Evolutionary conservation across 2,113 vertebrate genomes (phyloP).

Genomic region (Pomatostomus ruficeps): DNA sequence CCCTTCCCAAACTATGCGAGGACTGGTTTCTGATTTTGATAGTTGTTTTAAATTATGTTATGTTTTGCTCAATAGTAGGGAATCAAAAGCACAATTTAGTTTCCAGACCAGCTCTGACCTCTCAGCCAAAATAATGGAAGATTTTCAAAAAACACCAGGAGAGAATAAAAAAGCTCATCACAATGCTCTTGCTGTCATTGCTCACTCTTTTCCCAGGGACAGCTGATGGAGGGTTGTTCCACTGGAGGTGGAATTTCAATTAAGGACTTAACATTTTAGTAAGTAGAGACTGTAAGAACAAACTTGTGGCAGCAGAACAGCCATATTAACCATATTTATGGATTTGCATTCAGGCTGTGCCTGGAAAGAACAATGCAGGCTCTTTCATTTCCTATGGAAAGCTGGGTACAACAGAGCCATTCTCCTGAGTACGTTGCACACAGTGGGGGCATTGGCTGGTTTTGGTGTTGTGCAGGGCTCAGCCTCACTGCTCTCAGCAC

Average conservation of each 20-base stretch:
- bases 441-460: background rate
- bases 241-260: conserved; percentile 58
- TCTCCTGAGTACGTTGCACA: background rate
- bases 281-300: background rate
- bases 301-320: background rate
- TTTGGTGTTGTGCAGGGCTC: background rate
- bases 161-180: background rate
- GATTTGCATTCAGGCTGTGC: background rate
- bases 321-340: background rate
- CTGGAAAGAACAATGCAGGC: conserved; percentile 22
- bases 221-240: background rate
- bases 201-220: background rate
- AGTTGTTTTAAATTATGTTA: background rate
- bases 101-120: background rate
- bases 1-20: background rate
- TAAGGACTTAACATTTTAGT: conserved; percentile 18
- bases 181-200: background rate
- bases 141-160: background rate
- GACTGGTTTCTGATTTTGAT: background rate
- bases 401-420: conserved; percentile 21
- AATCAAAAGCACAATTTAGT: background rate
- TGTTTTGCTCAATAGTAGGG: background rate
- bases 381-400: background rate
- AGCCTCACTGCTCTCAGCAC: background rate
- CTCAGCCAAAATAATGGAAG: conserved; percentile 17